Percentiles rank a stretch among this genome's conserved stretches.
phyloP scores from a whole-genome alignment of 2,888 invertebrate species.

The Thera obeliscata region DNA sequence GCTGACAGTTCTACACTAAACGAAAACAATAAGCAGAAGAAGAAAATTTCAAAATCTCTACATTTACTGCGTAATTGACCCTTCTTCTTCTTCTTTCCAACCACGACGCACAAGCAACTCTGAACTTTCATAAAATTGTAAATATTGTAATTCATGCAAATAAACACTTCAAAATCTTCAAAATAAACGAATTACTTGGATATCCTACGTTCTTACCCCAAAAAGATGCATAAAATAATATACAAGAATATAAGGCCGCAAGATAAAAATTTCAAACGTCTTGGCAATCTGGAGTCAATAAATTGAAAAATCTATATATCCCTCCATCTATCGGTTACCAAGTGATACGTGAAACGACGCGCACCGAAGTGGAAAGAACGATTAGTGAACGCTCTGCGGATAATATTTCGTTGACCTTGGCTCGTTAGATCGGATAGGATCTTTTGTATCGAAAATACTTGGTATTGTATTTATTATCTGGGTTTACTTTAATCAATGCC shows the following conservation, averaged over 20 bases:
- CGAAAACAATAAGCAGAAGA: too few species aligned
- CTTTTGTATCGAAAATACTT: constrained; percentile 32
- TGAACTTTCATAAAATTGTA: too few species aligned
- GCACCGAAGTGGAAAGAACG: constrained; percentile 69
- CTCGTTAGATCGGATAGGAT: constrained; percentile 42
- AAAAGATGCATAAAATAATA: background rate
- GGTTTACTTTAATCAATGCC: constrained; percentile 12
- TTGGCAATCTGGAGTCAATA: constrained; percentile 36
- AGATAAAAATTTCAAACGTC: constrained; percentile 6
- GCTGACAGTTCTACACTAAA: too few species aligned
- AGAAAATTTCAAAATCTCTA: too few species aligned
- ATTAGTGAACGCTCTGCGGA: constrained; percentile 69
- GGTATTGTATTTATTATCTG: constrained; percentile 24
- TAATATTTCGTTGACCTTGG: constrained; percentile 59
- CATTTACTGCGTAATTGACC: too few species aligned
- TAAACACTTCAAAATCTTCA: too few species aligned
- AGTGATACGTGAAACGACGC: constrained; percentile 71
- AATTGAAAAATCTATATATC: constrained; percentile 48
- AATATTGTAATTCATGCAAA: too few species aligned
- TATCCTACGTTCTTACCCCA: too few species aligned
- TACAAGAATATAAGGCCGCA: background rate
- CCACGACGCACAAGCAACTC: too few species aligned
- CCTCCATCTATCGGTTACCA: constrained; percentile 56
- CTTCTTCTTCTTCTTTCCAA: too few species aligned
- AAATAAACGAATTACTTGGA: too few species aligned